Conservation (phyloP, 2,797 vertebrate species). For the Amblyopsis hoosieri region DNA sequence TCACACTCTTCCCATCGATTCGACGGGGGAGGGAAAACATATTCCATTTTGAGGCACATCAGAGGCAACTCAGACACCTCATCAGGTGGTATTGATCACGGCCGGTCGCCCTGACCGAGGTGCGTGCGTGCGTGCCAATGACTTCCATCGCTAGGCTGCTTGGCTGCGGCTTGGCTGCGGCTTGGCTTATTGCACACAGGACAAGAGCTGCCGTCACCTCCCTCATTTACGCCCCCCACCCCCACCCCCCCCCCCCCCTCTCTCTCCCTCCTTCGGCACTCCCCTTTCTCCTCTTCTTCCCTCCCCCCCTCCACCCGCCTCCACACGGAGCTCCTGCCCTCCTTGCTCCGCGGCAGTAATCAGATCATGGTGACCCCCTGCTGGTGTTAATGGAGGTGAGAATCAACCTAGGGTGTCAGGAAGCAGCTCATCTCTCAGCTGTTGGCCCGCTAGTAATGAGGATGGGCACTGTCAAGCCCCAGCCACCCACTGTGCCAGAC, state of each 20-base stretch:
- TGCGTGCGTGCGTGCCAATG: slow-evolving; percentile 58
- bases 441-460: slow-evolving; percentile 76
- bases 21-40: slow-evolving; percentile 72
- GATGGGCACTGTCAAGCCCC: slow-evolving; percentile 69
- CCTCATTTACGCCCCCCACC: slow-evolving; percentile 40
- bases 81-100: slow-evolving; percentile 82
- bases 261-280: slow-evolving; percentile 29
- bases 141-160: slow-evolving; percentile 74
- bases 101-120: slow-evolving; percentile 56
- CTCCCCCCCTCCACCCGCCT: slow-evolving; percentile 41
- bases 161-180: slow-evolving; percentile 54
- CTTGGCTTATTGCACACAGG: slow-evolving; percentile 38
- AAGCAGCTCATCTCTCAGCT: slow-evolving; percentile 80
- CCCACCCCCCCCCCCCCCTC: slow-evolving; percentile 18
- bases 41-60: slow-evolving; percentile 81
- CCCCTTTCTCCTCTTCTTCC: slow-evolving; percentile 35
- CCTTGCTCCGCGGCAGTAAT: slow-evolving; percentile 59
- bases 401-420: slow-evolving; percentile 75
- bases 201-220: slow-evolving; percentile 19
- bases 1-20: slow-evolving; percentile 78
- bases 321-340: slow-evolving; percentile 17
- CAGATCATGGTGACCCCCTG: slow-evolving; percentile 72
- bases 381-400: slow-evolving; percentile 80
- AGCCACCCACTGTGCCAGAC: slow-evolving; percentile 59
- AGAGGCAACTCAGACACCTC: slow-evolving; percentile 77